A percentile compares a stretch with the other conserved stretches of the same genome.
These are phyloP conservation scores for Corynorhinus townsendii DNA, from an alignment of 2,113 vertebrate genomes.

Conservation along the genomic window DNA sequence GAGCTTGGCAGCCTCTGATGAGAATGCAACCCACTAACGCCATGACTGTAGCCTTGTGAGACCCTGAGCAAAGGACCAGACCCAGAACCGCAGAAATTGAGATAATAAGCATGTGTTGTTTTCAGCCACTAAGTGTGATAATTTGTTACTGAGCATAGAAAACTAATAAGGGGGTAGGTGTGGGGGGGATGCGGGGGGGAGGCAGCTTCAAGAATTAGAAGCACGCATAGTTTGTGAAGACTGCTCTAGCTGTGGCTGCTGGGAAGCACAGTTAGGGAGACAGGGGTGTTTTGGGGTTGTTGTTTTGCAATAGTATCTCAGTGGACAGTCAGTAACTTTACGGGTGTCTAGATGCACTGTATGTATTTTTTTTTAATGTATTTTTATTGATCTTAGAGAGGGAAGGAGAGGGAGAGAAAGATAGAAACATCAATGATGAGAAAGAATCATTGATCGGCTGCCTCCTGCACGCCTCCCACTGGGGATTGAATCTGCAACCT, in stretches of 20 bases:
- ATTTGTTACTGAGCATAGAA: neutral
- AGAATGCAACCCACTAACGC: neutral
- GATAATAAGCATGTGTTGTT: neutral
- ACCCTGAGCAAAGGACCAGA: neutral
- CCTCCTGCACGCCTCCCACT: no score
- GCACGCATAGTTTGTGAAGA: neutral
- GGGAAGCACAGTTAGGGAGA: neutral
- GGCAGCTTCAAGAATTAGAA: neutral
- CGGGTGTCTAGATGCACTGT: neutral
- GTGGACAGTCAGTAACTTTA: neutral
- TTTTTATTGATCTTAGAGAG: no score
- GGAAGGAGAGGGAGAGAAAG: no score
- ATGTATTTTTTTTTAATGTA: neutral
- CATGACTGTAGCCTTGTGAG: neutral
- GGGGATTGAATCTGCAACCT: no score
- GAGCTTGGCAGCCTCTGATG: neutral
- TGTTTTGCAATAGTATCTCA: neutral
- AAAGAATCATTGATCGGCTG: no score
- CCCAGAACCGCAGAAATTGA: neutral
- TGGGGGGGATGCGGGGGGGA: neutral
- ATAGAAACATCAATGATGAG: no score
- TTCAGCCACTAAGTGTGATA: neutral
- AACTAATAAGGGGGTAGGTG: neutral
- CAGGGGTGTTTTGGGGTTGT: no score
- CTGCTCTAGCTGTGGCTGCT: neutral